A percentile compares a stretch with the other conserved stretches of the same genome.
Conservation (phyloP, 2,888 invertebrate species). For the Lymantria dispar region DNA sequence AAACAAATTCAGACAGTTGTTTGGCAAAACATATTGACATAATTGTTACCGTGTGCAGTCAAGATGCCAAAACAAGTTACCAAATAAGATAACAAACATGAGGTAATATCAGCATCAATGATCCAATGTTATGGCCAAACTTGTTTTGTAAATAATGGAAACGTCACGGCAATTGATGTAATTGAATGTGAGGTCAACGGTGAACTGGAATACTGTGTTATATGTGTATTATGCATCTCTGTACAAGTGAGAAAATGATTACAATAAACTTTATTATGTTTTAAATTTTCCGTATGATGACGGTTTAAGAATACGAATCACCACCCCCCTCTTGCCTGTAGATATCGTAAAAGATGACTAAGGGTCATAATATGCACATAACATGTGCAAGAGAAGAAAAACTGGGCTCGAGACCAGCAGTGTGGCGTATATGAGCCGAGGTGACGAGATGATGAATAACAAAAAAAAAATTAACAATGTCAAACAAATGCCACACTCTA, state of each 20-base stretch:
- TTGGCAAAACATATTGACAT: conserved; percentile 56
- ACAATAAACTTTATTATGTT: no score
- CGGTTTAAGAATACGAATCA: no score
- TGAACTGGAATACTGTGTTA: not conserved
- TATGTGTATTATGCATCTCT: not conserved
- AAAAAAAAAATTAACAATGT: no score
- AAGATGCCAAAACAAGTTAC: conserved; percentile 59
- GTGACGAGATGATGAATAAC: no score
- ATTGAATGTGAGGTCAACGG: conserved; percentile 24
- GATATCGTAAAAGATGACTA: no score
- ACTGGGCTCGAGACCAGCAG: no score
- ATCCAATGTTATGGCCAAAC: conserved; percentile 31
- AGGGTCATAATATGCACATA: no score
- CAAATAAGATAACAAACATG: conserved; percentile 54
- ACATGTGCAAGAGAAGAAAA: no score
- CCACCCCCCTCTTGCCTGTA: no score
- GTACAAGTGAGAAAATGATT: not conserved
- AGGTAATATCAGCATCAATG: conserved; percentile 42
- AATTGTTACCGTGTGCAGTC: conserved; percentile 43
- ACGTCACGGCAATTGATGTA: conserved; percentile 24
- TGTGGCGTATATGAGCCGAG: no score
- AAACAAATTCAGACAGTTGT: conserved; percentile 26
- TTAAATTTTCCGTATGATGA: no score
- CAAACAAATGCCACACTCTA: no score
- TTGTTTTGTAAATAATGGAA: conserved; percentile 23